Conservation (phyloP, 2,113 vertebrate species). For the Ramphastos sulfuratus region DNA sequence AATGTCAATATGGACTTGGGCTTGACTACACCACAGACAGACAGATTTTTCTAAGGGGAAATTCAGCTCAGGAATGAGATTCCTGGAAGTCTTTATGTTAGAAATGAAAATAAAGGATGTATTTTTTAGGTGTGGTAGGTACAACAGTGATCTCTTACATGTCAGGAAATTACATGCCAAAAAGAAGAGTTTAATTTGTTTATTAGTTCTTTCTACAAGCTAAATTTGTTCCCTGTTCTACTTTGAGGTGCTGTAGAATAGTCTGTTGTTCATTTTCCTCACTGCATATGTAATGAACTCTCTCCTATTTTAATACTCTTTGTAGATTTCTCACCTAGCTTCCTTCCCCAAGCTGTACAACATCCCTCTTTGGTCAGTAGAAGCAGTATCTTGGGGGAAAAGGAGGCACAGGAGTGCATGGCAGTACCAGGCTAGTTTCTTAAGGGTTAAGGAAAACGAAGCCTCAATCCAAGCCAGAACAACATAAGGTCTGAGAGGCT, state of each 20-base stretch:
- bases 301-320: neutral
- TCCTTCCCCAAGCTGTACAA: neutral
- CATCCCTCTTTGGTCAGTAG: neutral
- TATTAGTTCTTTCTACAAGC: neutral
- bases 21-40: neutral
- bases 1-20: neutral
- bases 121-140: constrained; percentile 36
- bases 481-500: constrained; percentile 81
- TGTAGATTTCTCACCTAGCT: neutral
- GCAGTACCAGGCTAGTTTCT: neutral
- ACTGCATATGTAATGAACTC: accelerated
- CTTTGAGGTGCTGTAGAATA: neutral
- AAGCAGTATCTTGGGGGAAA: neutral
- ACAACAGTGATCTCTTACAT: constrained; percentile 10
- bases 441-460: constrained; percentile 52
- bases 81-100: neutral
- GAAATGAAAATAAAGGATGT: constrained; percentile 11
- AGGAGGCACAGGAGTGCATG: neutral
- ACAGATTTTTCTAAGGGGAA: neutral
- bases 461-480: constrained; percentile 72
- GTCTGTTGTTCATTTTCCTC: neutral
- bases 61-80: neutral
- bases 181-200: constrained; percentile 24
- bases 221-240: neutral
- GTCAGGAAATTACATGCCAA: constrained; percentile 19